Evolutionary conservation across 2,113 vertebrate species (phyloP).

Genomic region (Macrotis lagotis): DNA sequence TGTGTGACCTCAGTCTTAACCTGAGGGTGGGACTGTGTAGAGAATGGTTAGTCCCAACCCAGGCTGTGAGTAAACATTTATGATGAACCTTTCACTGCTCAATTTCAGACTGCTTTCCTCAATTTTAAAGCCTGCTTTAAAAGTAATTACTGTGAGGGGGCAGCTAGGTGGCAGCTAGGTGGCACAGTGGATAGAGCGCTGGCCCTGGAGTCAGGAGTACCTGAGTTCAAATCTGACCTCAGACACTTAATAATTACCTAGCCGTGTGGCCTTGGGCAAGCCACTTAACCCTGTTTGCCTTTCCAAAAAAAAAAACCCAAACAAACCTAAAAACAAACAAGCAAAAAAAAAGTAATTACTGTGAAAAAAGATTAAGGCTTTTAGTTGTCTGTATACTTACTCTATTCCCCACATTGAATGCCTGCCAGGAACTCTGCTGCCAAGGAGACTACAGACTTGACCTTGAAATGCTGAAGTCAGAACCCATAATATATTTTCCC

Average conservation of each 20-base stretch:
- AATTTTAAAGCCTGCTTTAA: too few species aligned
- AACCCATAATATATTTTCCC: neutral
- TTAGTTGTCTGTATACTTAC: neutral
- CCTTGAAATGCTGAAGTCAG: neutral
- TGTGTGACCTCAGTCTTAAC: neutral
- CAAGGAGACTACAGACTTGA: neutral
- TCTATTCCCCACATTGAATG: neutral
- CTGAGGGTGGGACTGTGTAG: neutral
- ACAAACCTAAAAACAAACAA: too few species aligned
- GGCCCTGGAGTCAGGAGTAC: too few species aligned
- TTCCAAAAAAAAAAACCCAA: too few species aligned
- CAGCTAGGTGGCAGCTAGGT: too few species aligned
- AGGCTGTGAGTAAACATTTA: neutral
- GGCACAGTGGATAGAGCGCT: too few species aligned
- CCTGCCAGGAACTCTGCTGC: neutral
- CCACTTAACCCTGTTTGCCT: too few species aligned
- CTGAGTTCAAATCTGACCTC: too few species aligned
- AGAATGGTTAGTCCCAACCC: neutral
- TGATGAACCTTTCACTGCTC: neutral
- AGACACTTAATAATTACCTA: too few species aligned
- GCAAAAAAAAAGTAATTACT: neutral
- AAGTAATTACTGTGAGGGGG: neutral
- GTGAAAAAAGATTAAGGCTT: neutral
- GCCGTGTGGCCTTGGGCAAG: too few species aligned
- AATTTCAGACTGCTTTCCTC: too few species aligned